Conservation (phyloP, 2,888 invertebrate species). For the Litoditis marina region DNA sequence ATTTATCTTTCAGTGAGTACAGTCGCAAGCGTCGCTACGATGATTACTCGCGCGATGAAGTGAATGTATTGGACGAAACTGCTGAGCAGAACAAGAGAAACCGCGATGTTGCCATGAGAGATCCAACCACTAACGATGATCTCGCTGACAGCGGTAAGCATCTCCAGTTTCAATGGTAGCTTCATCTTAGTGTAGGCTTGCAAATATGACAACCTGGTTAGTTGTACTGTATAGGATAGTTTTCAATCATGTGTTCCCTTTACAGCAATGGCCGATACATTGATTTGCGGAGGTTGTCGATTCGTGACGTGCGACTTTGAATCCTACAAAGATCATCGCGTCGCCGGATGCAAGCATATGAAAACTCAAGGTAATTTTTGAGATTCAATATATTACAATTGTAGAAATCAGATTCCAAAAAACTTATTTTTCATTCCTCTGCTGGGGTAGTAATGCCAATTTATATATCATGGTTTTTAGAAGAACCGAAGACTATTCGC, state of each 20-base stretch:
- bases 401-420: not conserved
- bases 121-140: slow-evolving; percentile 28
- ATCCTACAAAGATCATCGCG: slow-evolving; percentile 74
- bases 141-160: slow-evolving; percentile 30
- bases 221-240: too few relatives aligned
- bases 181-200: too few relatives aligned
- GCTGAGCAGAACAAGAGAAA: slow-evolving; percentile 32
- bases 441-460: not conserved
- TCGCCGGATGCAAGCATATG: slow-evolving; percentile 28
- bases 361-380: slow-evolving; percentile 26
- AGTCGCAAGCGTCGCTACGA: slow-evolving; percentile 19
- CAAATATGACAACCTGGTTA: too few relatives aligned
- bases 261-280: slow-evolving; percentile 68
- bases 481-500: slow-evolving; percentile 44
- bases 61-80: slow-evolving; percentile 21
- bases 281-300: slow-evolving; percentile 76
- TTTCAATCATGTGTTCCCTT: too few relatives aligned
- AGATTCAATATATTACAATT: not conserved
- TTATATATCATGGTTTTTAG: slow-evolving; percentile 22
- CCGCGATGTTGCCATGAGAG: slow-evolving; percentile 23
- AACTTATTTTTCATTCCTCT: slow-evolving; percentile 9
- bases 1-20: too few relatives aligned
- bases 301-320: slow-evolving; percentile 74
- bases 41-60: slow-evolving; percentile 13
- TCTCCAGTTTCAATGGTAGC: too few relatives aligned